Percentiles rank a stretch among this genome's conserved stretches.
phyloP scores from a whole-genome alignment of 2,888 invertebrate genomes.

The Torymus aiolomorphi region DNA sequence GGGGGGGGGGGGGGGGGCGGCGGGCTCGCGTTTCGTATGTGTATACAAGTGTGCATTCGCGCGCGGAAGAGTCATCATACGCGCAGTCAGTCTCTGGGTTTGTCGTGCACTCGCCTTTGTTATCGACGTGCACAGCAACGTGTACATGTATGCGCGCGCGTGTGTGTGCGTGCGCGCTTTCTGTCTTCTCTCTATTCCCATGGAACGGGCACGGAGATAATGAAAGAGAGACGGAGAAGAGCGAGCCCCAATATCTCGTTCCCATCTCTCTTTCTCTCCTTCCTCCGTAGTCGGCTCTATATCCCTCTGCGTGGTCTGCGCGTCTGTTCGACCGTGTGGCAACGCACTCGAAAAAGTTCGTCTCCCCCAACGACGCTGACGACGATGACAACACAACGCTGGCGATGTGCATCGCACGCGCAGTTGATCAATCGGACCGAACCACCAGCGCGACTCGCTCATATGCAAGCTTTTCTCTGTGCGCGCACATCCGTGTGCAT shows the following conservation, averaged over 20 bases:
- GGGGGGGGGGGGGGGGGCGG: too few species aligned
- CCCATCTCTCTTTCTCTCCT: neutral
- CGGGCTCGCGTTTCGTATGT: too few species aligned
- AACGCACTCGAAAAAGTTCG: conserved; percentile 9
- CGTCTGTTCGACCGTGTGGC: too few species aligned
- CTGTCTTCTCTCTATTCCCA: conserved; percentile 9
- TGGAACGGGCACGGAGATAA: conserved; percentile 17
- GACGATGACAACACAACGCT: too few species aligned
- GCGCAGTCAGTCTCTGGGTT: neutral
- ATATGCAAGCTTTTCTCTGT: neutral
- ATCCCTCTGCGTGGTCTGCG: conserved; percentile 2
- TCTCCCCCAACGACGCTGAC: neutral
- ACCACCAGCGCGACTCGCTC: neutral
- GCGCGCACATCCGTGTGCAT: neutral
- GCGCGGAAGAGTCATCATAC: too few species aligned
- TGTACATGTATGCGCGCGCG: neutral
- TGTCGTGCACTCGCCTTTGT: conserved; percentile 42
- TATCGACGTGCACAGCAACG: conserved; percentile 42
- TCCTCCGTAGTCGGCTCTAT: conserved; percentile 6
- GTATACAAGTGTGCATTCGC: too few species aligned
- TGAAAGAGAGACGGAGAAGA: neutral
- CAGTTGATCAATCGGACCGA: conserved; percentile 20
- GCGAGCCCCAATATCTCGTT: conserved; percentile 11
- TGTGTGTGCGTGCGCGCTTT: neutral
- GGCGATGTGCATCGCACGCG: neutral